phyloP scores from a whole-genome alignment of 1,140 invertebrate genomes.

The Saccostrea glomerata region DNA sequence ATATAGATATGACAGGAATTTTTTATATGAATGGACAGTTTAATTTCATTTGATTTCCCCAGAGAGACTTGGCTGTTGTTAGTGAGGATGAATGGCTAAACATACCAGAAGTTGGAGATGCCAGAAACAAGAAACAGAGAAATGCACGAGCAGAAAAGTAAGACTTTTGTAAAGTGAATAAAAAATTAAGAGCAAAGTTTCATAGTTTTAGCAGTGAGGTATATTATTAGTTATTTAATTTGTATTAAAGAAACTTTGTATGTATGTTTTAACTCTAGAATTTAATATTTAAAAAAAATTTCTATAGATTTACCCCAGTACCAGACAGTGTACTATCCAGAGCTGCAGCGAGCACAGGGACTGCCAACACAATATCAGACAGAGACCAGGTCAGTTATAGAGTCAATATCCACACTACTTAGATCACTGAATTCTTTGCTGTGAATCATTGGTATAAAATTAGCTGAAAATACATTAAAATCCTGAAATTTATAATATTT shows the following conservation, averaged over 20 bases:
- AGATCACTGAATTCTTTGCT: too few species aligned
- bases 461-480: too few species aligned
- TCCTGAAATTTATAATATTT: conserved; percentile 15
- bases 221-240: neutral
- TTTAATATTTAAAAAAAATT: neutral
- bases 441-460: too few species aligned
- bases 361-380: conserved; percentile 90
- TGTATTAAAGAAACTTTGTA: neutral
- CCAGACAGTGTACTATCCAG: conserved; percentile 97
- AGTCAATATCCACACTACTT: neutral
- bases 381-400: conserved; percentile 83
- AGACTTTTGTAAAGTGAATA: neutral
- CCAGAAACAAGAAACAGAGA: conserved; percentile 97
- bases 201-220: neutral
- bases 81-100: conserved; percentile 97
- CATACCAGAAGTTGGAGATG: conserved; percentile 99
- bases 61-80: conserved; percentile 89
- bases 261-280: neutral
- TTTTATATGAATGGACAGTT: too few species aligned
- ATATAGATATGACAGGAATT: too few species aligned
- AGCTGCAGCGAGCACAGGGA: conserved; percentile 88
- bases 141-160: conserved; percentile 95
- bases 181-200: neutral
- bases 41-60: neutral
- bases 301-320: conserved; percentile 91